Conservation (phyloP, 1,140 invertebrate species). For the Antheraea mylitta region DNA sequence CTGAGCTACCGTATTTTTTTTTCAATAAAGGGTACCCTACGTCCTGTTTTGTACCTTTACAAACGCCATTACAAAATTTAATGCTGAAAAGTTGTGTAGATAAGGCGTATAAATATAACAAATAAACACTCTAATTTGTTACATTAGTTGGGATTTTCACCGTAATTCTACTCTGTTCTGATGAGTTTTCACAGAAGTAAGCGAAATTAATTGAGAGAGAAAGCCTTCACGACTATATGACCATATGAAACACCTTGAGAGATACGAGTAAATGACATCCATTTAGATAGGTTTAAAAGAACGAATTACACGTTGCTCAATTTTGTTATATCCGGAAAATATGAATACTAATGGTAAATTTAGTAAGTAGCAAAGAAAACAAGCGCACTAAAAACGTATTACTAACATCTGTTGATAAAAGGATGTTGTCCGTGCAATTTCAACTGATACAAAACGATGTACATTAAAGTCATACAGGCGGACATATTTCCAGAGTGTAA, state of each 20-base stretch:
- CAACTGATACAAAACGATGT: neutral
- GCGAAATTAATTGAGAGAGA: neutral
- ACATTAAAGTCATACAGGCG: slow-evolving; percentile 16
- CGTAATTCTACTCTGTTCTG: too few relatives aligned
- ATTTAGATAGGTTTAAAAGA: neutral
- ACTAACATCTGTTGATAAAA: neutral
- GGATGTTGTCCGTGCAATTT: too few relatives aligned
- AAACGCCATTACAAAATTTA: too few relatives aligned
- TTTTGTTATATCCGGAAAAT: neutral
- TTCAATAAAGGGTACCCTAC: too few relatives aligned
- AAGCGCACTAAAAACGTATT: neutral
- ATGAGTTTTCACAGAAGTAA: too few relatives aligned
- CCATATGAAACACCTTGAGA: neutral
- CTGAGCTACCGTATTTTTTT: too few relatives aligned
- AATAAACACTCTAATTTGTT: too few relatives aligned
- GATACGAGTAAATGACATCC: neutral
- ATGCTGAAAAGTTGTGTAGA: too few relatives aligned
- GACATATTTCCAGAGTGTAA: neutral
- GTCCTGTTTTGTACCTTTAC: too few relatives aligned
- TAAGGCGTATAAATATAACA: too few relatives aligned
- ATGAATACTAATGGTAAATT: neutral
- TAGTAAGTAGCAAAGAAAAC: neutral
- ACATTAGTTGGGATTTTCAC: too few relatives aligned
- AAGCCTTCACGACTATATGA: neutral
- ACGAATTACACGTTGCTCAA: neutral